Evolutionary conservation across 2,888 invertebrate species (phyloP).

Genomic region (Calliopum simillimum): DNA sequence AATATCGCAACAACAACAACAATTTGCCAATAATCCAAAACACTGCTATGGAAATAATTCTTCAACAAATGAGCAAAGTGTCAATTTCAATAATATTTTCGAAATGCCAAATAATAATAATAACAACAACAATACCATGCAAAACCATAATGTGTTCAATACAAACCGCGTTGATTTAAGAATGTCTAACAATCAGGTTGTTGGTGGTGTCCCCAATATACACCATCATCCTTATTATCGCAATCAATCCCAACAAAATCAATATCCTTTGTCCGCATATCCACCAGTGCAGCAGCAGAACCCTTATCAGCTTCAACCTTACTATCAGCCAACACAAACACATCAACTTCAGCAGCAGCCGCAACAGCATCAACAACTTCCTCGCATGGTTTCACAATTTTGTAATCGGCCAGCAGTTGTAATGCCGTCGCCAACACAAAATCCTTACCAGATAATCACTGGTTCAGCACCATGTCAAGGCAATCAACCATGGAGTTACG

Average conservation of each 20-base stretch:
- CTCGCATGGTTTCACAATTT: conserved; percentile 9
- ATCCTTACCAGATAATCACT: conserved; percentile 32
- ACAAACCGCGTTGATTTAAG: conserved; percentile 1
- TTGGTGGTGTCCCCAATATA: conserved; percentile 30
- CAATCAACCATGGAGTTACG: conserved; percentile 73
- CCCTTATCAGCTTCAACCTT: conserved; percentile 17
- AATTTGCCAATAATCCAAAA: conserved; percentile 13
- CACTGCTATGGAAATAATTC: conserved; percentile 22
- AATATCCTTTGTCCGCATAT: neutral
- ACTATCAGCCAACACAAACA: conserved; percentile 9
- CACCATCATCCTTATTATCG: conserved; percentile 53
- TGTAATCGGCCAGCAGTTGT: conserved; percentile 10
- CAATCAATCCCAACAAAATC: neutral
- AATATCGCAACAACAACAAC: conserved; percentile 7
- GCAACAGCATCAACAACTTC: conserved; percentile 33
- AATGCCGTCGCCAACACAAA: conserved; percentile 15
- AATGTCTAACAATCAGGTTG: conserved; percentile 2
- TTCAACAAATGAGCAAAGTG: conserved; percentile 46
- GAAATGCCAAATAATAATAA: conserved; percentile 38
- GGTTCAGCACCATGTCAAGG: conserved; percentile 69
- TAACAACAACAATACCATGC: conserved; percentile 1
- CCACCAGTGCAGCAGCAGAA: conserved; percentile 12
- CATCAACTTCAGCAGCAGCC: conserved; percentile 34
- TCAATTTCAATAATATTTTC: conserved; percentile 52
- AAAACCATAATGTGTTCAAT: neutral